Percentiles rank a stretch among this genome's conserved stretches.
These are phyloP conservation scores for Micrastur ruficollis DNA, from an alignment of 2,797 vertebrate genomes.

Conservation along the genomic window DNA sequence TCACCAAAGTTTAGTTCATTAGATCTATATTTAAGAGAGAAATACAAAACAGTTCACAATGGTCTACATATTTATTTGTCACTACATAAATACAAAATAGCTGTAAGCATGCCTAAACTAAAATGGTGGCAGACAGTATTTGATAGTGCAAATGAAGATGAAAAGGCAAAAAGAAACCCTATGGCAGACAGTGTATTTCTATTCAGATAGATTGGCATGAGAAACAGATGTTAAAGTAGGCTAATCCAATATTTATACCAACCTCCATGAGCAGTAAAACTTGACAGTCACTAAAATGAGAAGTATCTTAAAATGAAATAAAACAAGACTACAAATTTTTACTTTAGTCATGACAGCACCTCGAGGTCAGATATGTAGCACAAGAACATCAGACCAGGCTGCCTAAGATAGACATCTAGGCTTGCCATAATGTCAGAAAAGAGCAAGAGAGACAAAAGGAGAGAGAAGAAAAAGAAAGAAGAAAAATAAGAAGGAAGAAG, in stretches of 20 bases:
- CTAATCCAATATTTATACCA: conserved; percentile 25
- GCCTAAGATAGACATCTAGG: not conserved
- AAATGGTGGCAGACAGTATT: not conserved
- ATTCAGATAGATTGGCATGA: not conserved
- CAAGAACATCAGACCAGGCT: not conserved
- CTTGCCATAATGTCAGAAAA: not conserved
- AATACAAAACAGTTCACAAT: not conserved
- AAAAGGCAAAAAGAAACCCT: not conserved
- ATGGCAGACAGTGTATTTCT: not conserved
- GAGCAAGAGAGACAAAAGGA: not conserved
- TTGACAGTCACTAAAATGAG: not conserved
- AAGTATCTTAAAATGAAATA: not conserved
- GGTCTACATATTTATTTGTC: not conserved
- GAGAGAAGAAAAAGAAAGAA: too few relatives aligned
- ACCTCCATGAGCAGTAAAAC: not conserved
- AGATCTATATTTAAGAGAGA: not conserved
- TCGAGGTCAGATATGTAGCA: not conserved
- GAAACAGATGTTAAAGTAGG: not conserved
- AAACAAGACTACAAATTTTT: not conserved
- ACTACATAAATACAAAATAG: not conserved
- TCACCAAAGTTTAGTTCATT: not conserved
- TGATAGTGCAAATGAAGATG: not conserved
- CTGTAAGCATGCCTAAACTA: not conserved
- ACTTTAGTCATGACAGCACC: not conserved
- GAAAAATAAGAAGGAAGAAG: not conserved